These are phyloP conservation scores for Drosophila paramelanica DNA, from an alignment of 2,888 invertebrate species.

Conservation along the genomic window DNA sequence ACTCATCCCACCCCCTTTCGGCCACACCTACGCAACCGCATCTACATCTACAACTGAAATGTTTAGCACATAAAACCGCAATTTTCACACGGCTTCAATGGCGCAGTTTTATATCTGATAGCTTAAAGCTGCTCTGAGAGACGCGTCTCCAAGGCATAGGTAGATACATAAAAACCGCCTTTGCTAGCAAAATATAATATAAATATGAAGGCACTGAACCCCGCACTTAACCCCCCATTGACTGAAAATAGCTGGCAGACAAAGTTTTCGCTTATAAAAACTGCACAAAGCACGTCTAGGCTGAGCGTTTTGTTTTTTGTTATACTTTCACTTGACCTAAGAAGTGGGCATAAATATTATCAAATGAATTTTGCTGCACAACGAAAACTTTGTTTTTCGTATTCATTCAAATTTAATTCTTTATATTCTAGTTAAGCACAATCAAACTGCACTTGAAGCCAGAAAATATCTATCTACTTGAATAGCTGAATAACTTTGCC, in stretches of 20 bases:
- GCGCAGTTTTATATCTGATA: conserved; percentile 51
- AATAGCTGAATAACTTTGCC: too few relatives aligned
- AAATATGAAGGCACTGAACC: conserved; percentile 56
- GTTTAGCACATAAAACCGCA: conserved; percentile 44
- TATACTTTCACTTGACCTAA: conserved; percentile 19
- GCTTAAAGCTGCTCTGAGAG: conserved; percentile 60
- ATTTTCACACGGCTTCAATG: conserved; percentile 73
- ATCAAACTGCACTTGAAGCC: too few relatives aligned
- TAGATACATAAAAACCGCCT: conserved; percentile 46
- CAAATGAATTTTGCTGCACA: conserved; percentile 19
- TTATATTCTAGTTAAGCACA: too few relatives aligned
- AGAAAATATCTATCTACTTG: too few relatives aligned
- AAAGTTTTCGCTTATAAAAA: conserved; percentile 61
- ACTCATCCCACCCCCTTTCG: conserved; percentile 21
- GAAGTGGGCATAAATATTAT: conserved; percentile 41
- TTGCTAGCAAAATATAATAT: conserved; percentile 28
- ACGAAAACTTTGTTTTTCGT: not conserved
- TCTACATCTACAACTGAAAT: conserved; percentile 7
- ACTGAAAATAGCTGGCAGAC: conserved; percentile 35
- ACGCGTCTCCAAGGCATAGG: conserved; percentile 7
- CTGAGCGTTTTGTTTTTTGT: conserved; percentile 5
- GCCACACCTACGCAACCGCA: conserved; percentile 3
- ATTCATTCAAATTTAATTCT: not conserved
- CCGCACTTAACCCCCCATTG: conserved; percentile 12
- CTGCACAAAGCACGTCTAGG: conserved; percentile 48